A percentile compares a stretch with the other conserved stretches of the same genome.
phyloP scores from a whole-genome alignment of 2,888 invertebrate species.

The Drosophila kuntzei region DNA sequence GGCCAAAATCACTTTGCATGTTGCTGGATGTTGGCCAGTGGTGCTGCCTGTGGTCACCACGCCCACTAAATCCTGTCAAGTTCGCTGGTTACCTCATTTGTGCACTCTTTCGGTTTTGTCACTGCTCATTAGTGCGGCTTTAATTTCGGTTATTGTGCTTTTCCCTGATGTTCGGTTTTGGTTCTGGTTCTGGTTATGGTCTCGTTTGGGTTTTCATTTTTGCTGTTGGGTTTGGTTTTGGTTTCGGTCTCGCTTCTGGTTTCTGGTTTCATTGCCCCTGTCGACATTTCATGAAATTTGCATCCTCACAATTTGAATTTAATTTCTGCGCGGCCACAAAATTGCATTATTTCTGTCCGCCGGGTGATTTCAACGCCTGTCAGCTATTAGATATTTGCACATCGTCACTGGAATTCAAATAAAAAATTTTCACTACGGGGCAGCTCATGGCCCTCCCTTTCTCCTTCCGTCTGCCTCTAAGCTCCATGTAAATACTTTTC shows the following conservation, averaged over 20 bases:
- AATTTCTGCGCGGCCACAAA: constrained; percentile 51
- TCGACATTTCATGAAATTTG: constrained; percentile 54
- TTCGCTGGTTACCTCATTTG: constrained; percentile 50
- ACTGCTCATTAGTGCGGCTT: constrained; percentile 79
- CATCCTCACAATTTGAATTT: constrained; percentile 57
- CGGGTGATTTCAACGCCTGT: constrained; percentile 41
- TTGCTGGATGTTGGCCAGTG: constrained; percentile 12
- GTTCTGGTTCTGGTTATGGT: constrained; percentile 30
- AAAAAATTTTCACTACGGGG: constrained; percentile 18
- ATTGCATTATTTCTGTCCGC: constrained; percentile 62
- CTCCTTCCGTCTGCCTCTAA: not conserved
- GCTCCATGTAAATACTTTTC: not conserved
- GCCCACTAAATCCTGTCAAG: constrained; percentile 20
- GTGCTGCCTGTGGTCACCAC: constrained; percentile 35
- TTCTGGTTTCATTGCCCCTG: constrained; percentile 23
- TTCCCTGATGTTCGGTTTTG: constrained; percentile 52
- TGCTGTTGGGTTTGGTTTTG: constrained; percentile 5
- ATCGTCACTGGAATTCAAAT: constrained; percentile 59
- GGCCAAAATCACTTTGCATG: constrained; percentile 71
- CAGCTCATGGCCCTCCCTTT: not conserved
- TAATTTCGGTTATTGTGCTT: constrained; percentile 73
- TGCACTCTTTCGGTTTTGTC: constrained; percentile 72
- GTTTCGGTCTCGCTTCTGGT: constrained; percentile 15
- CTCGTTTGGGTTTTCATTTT: constrained; percentile 1
- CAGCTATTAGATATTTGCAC: constrained; percentile 60